Conservation (phyloP, 2,888 invertebrate species). For the Chymomyza caudatula region DNA sequence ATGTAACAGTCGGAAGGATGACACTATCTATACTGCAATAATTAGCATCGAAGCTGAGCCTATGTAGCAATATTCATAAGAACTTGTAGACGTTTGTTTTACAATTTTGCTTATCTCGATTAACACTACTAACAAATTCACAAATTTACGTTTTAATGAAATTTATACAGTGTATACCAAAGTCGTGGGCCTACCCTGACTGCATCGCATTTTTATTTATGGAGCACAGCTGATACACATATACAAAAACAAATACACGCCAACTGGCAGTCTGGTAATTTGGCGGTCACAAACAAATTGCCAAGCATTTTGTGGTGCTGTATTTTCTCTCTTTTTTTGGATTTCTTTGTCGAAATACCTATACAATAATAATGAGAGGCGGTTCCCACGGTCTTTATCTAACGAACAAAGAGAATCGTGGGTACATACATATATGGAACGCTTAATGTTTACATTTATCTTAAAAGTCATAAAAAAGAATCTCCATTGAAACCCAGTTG, state of each 20-base stretch:
- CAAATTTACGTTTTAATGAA: too few species aligned
- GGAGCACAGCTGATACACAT: constrained; percentile 56
- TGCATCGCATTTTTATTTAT: constrained; percentile 48
- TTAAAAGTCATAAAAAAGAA: neutral
- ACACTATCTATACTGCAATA: too few species aligned
- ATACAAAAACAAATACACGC: constrained; percentile 23
- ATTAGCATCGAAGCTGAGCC: too few species aligned
- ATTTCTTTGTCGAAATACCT: constrained; percentile 10
- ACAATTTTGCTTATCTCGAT: too few species aligned
- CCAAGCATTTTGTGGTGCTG: constrained; percentile 5
- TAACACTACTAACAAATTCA: too few species aligned
- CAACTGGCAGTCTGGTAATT: constrained; percentile 25
- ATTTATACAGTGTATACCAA: neutral
- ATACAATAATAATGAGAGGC: constrained; percentile 4
- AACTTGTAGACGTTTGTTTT: too few species aligned
- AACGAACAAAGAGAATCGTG: neutral
- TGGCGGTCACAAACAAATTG: constrained; percentile 43
- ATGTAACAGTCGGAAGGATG: too few species aligned
- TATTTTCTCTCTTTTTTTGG: constrained; percentile 10
- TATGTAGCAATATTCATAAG: too few species aligned
- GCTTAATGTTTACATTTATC: neutral
- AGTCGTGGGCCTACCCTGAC: neutral
- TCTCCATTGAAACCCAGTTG: too few species aligned
- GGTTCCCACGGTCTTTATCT: neutral
- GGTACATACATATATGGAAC: neutral